Evolutionary conservation across 2,888 invertebrate genomes (phyloP).

Genomic region (Phaedon cochleariae): DNA sequence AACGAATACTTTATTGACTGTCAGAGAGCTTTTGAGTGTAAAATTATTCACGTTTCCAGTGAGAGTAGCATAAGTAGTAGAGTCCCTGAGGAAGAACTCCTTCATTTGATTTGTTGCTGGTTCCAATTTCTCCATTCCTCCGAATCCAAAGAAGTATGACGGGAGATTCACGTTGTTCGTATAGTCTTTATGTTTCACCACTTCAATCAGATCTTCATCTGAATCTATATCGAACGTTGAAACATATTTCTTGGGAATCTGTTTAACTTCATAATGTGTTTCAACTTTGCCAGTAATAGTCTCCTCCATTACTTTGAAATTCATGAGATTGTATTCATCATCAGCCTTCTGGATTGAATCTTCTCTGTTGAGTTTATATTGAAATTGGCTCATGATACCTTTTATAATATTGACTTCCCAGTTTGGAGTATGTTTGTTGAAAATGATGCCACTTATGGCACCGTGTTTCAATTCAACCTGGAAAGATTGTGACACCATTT

Average conservation of each 20-base stretch:
- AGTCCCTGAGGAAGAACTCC: conserved; percentile 64
- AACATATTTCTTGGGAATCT: conserved; percentile 63
- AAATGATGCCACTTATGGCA: conserved; percentile 67
- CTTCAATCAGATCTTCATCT: conserved; percentile 65
- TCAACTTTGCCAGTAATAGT: conserved; percentile 76
- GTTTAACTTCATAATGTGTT: conserved; percentile 72
- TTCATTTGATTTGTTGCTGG: conserved; percentile 58
- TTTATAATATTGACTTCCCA: conserved; percentile 76
- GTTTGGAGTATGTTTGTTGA: conserved; percentile 66
- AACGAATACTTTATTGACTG: conserved; percentile 69
- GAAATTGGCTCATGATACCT: conserved; percentile 73
- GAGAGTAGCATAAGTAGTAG: conserved; percentile 68
- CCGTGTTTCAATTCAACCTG: conserved; percentile 70
- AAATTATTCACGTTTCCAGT: conserved; percentile 66
- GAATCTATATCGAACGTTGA: conserved; percentile 58
- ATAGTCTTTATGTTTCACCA: conserved; percentile 75
- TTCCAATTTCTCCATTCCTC: conserved; percentile 58
- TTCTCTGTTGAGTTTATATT: conserved; percentile 68
- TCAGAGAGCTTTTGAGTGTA: conserved; percentile 72
- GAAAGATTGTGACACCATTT: conserved; percentile 63
- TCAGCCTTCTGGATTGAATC: conserved; percentile 60
- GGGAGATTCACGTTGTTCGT: conserved; percentile 69
- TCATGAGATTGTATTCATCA: conserved; percentile 66
- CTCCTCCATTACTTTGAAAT: conserved; percentile 76
- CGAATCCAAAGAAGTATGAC: conserved; percentile 72